Percentiles rank a stretch among this genome's conserved stretches.
Conservation (phyloP, 2,113 vertebrate genomes). For the Scortum barcoo region DNA sequence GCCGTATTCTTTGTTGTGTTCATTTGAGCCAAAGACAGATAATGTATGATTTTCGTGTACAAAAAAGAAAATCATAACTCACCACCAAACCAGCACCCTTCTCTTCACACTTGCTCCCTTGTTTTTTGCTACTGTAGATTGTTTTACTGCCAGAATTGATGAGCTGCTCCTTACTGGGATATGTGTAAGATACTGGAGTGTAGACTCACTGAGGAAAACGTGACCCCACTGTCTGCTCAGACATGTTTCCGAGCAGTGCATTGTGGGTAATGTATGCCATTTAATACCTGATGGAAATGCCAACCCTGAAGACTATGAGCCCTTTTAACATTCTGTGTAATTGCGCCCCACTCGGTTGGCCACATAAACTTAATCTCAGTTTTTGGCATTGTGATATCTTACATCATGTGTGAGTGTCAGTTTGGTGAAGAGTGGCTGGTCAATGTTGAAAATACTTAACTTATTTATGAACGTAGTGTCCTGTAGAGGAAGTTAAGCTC, state of each 20-base stretch:
- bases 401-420: conserved; percentile 85
- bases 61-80: conserved; percentile 46
- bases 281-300: conserved; percentile 46
- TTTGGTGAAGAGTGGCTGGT: conserved; percentile 91
- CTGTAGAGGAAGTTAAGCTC: conserved; percentile 91
- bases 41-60: conserved; percentile 30
- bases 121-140: conserved; percentile 79
- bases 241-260: conserved; percentile 46
- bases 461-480: conserved; percentile 90
- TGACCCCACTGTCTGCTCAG: conserved; percentile 48
- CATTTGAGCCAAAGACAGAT: conserved; percentile 80
- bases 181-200: conserved; percentile 62
- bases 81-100: conserved; percentile 65
- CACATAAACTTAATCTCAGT: conserved; percentile 59
- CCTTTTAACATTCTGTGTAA: conserved; percentile 54
- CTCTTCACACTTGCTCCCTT: conserved; percentile 25
- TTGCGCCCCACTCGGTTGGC: conserved; percentile 37
- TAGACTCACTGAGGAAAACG: conserved; percentile 67
- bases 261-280: conserved; percentile 48
- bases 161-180: conserved; percentile 74
- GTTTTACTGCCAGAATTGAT: conserved; percentile 73
- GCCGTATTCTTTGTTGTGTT: conserved; percentile 50
- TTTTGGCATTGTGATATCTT: conserved; percentile 77
- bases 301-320: conserved; percentile 48
- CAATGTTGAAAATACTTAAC: conserved; percentile 94